Evolutionary conservation across 1,140 invertebrate genomes (phyloP).

Genomic region (Eubasilissa regina): DNA sequence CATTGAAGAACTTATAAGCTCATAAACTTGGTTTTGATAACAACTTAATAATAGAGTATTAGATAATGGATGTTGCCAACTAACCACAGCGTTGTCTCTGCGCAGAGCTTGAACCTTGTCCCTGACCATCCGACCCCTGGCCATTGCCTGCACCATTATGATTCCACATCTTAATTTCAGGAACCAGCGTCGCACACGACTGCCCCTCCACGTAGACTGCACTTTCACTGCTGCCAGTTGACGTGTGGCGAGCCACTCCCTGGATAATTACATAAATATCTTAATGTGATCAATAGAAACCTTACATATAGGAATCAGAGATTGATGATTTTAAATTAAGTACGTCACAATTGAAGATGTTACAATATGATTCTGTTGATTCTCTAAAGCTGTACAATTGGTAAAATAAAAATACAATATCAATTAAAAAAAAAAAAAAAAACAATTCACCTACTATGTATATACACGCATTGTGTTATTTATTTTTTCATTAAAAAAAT

Average conservation of each 20-base stretch:
- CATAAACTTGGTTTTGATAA: neutral
- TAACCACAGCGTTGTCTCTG: neutral
- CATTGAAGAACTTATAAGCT: too few relatives aligned
- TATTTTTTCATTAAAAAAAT: too few relatives aligned
- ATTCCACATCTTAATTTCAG: constrained; percentile 75
- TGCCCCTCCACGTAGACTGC: constrained; percentile 83
- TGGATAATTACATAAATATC: constrained; percentile 43
- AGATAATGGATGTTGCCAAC: neutral
- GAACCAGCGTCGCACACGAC: constrained; percentile 79
- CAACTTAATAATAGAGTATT: neutral
- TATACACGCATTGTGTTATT: too few relatives aligned
- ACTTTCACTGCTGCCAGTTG: constrained; percentile 81
- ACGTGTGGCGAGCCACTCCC: constrained; percentile 66
- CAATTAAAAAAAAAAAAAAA: too few relatives aligned
- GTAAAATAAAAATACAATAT: too few relatives aligned
- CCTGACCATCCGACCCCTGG: constrained; percentile 74
- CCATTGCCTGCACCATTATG: constrained; percentile 82
- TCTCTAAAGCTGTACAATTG: too few relatives aligned
- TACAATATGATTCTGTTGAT: too few relatives aligned
- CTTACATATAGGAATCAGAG: too few relatives aligned
- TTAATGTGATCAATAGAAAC: neutral
- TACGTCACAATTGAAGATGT: too few relatives aligned
- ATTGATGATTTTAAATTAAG: too few relatives aligned
- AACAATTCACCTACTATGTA: too few relatives aligned
- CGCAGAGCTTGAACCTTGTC: constrained; percentile 60